Evolutionary conservation across 92 coral and sea anemone species (phyloP), one percentile per base, ranked within the genome.

Genomic region (Isaurus tuberculatus): DNA sequence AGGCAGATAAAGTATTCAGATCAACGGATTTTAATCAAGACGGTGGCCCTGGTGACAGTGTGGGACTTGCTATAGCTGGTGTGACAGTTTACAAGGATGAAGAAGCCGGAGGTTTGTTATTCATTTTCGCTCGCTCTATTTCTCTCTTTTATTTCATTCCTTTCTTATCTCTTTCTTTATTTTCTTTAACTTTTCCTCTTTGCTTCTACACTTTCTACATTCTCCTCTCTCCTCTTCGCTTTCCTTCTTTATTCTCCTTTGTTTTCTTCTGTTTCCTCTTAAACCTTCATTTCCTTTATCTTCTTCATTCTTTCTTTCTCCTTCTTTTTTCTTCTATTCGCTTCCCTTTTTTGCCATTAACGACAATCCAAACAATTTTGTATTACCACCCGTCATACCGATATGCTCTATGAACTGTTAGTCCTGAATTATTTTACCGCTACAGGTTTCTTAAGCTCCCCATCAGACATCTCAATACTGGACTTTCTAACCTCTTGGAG

Each of bases 31-130:
- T 96, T 40, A 88, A 85, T 65, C 92, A 88, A 30, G 98, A 92
- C 46, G 93, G 95, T 42, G 95, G 95, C 20, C 90, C 92, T 17
- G 97, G 94, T 17, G 98, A 93, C 81, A 88, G 83, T 43, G 86
- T 94, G 79, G 99, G 99, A 7, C 80, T 96, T 65, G 93, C 85
- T 15, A 86, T 96, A 30, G 94, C 94, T 10, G 96, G 94, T 0
- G 87, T 94, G 58, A 87, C 90, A 2, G 93, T 96, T 16, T 96
- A 72, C 79, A 73, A 88, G 49, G 95, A 96, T 37, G 51, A 68
- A 15, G 43, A 51, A 40, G 79, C 97, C 8, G 97, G 90, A 90
- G 99, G 99, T 94, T 71, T 6, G 60, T 8, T 23, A 36, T 28
- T 30, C 9, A 8, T 17, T 10, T 29, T 66, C n/a, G n/a, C n/a